These are phyloP conservation scores for Nansenia antarctica DNA, from an alignment of 2,113 vertebrate species.

Conservation along the genomic window DNA sequence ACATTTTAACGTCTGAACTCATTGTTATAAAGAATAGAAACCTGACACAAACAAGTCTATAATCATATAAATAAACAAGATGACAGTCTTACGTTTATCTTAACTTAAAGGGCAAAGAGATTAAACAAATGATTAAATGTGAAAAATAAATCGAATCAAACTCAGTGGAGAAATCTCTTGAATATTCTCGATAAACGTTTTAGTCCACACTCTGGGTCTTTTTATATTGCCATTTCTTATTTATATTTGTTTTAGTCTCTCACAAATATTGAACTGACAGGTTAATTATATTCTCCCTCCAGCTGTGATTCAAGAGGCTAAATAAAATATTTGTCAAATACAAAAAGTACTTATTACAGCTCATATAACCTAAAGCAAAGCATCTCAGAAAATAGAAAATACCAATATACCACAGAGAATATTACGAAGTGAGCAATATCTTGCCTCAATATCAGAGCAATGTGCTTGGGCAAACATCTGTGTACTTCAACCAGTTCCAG, in stretches of 20 bases:
- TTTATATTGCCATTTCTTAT: conserved; percentile 35
- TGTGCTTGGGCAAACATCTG: conserved; percentile 39
- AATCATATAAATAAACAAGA: conserved; percentile 17
- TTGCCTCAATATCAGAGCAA: conserved; percentile 36
- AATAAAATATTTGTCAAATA: conserved; percentile 26
- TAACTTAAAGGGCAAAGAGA: conserved; percentile 8
- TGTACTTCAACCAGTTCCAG: conserved; percentile 20
- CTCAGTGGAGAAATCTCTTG: conserved; percentile 15
- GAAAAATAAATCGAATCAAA: neutral
- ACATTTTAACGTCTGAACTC: neutral
- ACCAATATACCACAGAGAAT: conserved; percentile 33
- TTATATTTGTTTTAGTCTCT: conserved; percentile 29
- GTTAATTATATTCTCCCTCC: conserved; percentile 14
- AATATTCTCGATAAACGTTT: conserved; percentile 27
- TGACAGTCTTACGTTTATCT: conserved; percentile 28
- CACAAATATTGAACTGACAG: conserved; percentile 29
- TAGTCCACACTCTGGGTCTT: conserved; percentile 21
- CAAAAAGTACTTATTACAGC: conserved; percentile 47
- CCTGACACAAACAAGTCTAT: conserved; percentile 17
- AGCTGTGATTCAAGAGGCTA: conserved; percentile 8
- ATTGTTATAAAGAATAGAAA: neutral
- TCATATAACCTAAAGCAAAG: conserved; percentile 37
- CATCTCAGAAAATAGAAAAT: neutral
- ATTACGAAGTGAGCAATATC: conserved; percentile 32
- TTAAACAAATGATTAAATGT: conserved; percentile 25